Base-by-base conservation (phyloP, 2,888 invertebrate genomes). In the Ecliptopera silaceata region DNA sequence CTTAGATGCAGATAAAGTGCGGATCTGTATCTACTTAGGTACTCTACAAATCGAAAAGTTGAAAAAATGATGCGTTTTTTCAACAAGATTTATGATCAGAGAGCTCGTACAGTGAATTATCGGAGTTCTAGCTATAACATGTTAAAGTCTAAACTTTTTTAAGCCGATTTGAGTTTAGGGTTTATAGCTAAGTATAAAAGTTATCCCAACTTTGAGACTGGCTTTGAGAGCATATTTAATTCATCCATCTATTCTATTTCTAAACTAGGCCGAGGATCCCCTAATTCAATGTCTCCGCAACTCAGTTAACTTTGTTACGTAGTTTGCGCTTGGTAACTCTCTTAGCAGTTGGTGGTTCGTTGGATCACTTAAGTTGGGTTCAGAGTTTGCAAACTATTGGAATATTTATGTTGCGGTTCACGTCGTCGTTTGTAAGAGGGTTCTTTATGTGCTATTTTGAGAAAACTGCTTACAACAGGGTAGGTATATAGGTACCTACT, bases 221-320 rank as follows among this genome's bases (percentile, higher is more conserved):
- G 15, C 8, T 36, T 36, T 36, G 8, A 43, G 50, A 50, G 50
- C 32, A 45, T 48, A 55, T 59, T 61, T 34, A 51, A 56, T 44
- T 48, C 56, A 52, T 41, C 42, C 26, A 34, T 53, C 48, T 45
- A 36, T 39, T 53, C 41, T 17, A 43, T 32, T 39, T 53, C 41
- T 17, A 43, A 36, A 42, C 38, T 44, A 58, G 55, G 52, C 42
- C 11, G 6, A 36, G 13, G 59, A 60, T 60, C 48, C 56, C 59
- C 59, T 65, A 64, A 69, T 65, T 66, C 58, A 68, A 64, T 69
- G 64, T 63, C 61, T 50, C 57, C 56, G 51, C 55, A 53, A 64
- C 58, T 55, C 45, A 51, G 56, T 51, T 68, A 78, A 78, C 70
- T 71, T 64, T 47, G 66, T 79, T 74, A 71, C 68, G 15, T 61